Percentiles rank a stretch among this genome's conserved stretches.
Evolutionary conservation across 1,140 invertebrate genomes (phyloP).

Genomic region (Tetragnatha versicolor): DNA sequence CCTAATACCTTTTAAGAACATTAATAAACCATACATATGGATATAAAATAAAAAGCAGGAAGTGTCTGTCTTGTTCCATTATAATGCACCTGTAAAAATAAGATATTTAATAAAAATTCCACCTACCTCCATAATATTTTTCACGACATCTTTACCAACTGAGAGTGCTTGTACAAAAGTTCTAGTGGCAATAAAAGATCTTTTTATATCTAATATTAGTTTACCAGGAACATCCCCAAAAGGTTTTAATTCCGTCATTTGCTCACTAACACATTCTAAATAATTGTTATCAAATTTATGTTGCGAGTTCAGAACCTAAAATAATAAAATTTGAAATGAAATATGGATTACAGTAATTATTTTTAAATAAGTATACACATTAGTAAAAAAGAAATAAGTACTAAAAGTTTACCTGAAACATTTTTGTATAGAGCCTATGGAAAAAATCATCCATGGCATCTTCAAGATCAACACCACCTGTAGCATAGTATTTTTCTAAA

Average conservation of each 20-base stretch:
- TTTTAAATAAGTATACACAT: not conserved
- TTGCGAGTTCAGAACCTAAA: constrained; percentile 82
- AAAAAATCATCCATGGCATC: constrained; percentile 93
- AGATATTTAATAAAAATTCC: not conserved
- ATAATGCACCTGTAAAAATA: too few species aligned
- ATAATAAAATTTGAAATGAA: constrained; percentile 27
- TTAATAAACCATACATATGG: not conserved
- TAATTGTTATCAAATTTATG: constrained; percentile 87
- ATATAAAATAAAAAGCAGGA: too few species aligned
- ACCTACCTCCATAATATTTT: constrained; percentile 58
- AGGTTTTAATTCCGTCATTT: constrained; percentile 91
- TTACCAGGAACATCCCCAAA: constrained; percentile 94
- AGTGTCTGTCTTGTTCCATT: too few species aligned
- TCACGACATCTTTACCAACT: constrained; percentile 77
- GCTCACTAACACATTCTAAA: constrained; percentile 82
- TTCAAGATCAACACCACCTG: constrained; percentile 81
- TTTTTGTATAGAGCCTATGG: constrained; percentile 88
- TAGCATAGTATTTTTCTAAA: constrained; percentile 87
- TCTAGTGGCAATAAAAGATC: constrained; percentile 91
- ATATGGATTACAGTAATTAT: not conserved
- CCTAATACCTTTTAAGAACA: not conserved
- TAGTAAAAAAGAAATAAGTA: not conserved
- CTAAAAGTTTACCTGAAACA: constrained; percentile 73
- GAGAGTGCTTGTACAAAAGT: constrained; percentile 89
- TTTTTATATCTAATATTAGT: constrained; percentile 83